These are phyloP conservation scores for Mizuhopecten yessoensis DNA, from an alignment of 1,140 invertebrate genomes.

Conservation along the genomic window DNA sequence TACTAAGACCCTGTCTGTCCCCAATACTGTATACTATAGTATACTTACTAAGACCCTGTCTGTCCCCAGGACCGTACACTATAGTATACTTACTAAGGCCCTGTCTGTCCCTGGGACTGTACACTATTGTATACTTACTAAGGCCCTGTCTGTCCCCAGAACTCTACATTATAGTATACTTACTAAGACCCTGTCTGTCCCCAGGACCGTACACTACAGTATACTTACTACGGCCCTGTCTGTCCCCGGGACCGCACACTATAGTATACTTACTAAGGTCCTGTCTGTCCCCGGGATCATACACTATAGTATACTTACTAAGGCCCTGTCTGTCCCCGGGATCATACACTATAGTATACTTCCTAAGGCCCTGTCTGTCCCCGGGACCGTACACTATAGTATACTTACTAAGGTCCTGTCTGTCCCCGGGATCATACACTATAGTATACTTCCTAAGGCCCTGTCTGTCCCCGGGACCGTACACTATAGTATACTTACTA, in stretches of 20 bases:
- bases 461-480: too few species aligned
- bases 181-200: too few species aligned
- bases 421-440: too few species aligned
- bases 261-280: neutral
- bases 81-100: slow-evolving; percentile 86
- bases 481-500: too few species aligned
- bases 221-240: slow-evolving; percentile 65
- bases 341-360: slow-evolving; percentile 74
- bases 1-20: slow-evolving; percentile 85
- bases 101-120: slow-evolving; percentile 88
- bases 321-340: slow-evolving; percentile 92
- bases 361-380: slow-evolving; percentile 1
- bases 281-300: neutral
- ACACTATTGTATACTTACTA: slow-evolving; percentile 86
- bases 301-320: slow-evolving; percentile 86
- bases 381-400: too few species aligned
- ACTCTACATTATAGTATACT: too few species aligned
- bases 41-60: slow-evolving; percentile 90
- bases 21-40: too few species aligned
- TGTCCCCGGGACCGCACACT: too few species aligned
- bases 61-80: slow-evolving; percentile 93
- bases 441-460: too few species aligned
- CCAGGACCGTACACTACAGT: too few species aligned
- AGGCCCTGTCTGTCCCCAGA: slow-evolving; percentile 92
- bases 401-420: too few species aligned